Evolutionary conservation across 1,140 invertebrate species (phyloP), one percentile per base, ranked within the genome.

Genomic region (Thaumatotibia leucotreta): DNA sequence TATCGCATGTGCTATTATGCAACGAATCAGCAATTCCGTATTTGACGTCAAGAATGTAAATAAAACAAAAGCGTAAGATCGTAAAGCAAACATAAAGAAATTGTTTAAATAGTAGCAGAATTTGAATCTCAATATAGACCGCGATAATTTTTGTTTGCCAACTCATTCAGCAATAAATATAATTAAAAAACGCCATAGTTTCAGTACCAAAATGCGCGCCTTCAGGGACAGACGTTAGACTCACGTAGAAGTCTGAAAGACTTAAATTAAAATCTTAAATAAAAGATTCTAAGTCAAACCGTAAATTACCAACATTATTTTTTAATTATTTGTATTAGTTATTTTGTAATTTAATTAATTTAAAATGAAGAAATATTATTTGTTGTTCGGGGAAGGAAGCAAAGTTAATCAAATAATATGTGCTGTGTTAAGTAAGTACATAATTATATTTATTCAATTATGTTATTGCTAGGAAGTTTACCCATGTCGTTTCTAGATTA

Each of bases 371-470:
- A 79, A 76, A 39, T 83, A 76, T 31, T 75, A 76, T 45, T 69
- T 68, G 6, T 29, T 80, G 3, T 80, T 82, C 27, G 33, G 65
- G 0, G 77, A 84, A 68, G 82, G 82, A 0, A 86, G 79, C 58
- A 78, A 77, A 32, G 65, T 83, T 5, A 84, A 84, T 67, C 80
- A 86, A 58, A 72, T 84, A 64, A 73, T 83, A 70, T 82, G 81
- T 65, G 81, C 78, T 1, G 14, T 84, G 29, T 71, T 82, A 31
- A 79, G 82, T 84, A 74, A 82, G 82, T 84, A 67, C 52, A 54
- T 29, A 61, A 14, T 52, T 23, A 73, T 54, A 24, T 24, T 17
- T 22, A 14, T 3, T n/a, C n/a, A n/a, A n/a, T n/a, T n/a, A n/a
- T n/a, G n/a, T 32, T 32, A 0, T 9, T 32, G 31, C 31, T 32